Conservation (phyloP, 2,113 vertebrate species). For the Microtus pennsylvanicus region DNA sequence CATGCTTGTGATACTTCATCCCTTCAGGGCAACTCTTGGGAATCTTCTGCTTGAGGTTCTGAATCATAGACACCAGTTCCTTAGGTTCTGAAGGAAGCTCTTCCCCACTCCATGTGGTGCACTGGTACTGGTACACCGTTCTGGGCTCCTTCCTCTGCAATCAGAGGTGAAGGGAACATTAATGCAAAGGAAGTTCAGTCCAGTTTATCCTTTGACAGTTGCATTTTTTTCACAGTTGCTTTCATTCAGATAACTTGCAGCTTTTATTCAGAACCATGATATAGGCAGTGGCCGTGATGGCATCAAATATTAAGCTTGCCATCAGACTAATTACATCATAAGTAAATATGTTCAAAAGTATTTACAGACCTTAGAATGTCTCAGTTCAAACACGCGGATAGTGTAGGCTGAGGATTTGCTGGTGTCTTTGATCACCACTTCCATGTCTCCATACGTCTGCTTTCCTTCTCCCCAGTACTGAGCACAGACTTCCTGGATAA, state of each 20-base stretch:
- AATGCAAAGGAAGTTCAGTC: neutral
- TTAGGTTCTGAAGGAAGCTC: conserved; percentile 88
- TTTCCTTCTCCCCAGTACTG: conserved; percentile 93
- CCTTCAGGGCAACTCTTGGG: conserved; percentile 67
- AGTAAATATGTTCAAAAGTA: neutral
- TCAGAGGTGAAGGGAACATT: neutral
- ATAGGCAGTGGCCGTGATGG: neutral
- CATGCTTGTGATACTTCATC: conserved; percentile 70
- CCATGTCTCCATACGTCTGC: conserved; percentile 87
- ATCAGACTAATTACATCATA: neutral
- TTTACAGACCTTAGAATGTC: conserved; percentile 90
- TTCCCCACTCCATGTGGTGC: conserved; percentile 88
- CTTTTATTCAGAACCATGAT: neutral
- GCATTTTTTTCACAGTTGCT: neutral
- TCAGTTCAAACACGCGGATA: conserved; percentile 89
- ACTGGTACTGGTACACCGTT: conserved; percentile 93
- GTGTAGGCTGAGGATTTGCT: conserved; percentile 84
- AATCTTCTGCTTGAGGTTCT: conserved; percentile 86
- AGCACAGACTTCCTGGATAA: conserved; percentile 87
- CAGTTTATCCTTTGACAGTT: neutral
- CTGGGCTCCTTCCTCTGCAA: conserved; percentile 92
- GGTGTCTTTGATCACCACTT: conserved; percentile 88
- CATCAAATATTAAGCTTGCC: neutral
- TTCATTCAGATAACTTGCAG: neutral
- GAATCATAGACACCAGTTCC: conserved; percentile 91